Evolutionary conservation across 2,113 vertebrate species (phyloP).

Genomic region (Ptilorrhoa leucosticta): DNA sequence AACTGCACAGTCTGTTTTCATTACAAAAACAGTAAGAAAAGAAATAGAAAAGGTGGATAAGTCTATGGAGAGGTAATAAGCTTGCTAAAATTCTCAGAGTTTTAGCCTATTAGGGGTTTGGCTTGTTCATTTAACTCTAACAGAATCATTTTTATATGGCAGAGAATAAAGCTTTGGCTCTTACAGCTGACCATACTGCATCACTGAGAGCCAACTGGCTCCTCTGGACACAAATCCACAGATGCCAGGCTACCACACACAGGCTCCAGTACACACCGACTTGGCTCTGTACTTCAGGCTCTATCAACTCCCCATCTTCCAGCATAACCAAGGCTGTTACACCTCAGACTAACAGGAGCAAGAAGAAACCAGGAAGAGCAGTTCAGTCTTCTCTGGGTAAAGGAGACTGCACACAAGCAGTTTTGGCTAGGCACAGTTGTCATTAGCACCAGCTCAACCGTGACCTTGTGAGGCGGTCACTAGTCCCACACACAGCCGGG

Average conservation of each 20-base stretch:
- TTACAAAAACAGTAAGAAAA: not conserved
- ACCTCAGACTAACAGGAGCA: not conserved
- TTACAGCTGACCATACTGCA: not conserved
- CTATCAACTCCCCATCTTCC: not conserved
- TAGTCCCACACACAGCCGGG: not conserved
- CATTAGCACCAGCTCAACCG: not conserved
- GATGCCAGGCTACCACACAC: not conserved
- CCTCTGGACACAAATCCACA: not conserved
- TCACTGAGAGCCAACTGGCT: not conserved
- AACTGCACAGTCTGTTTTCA: not conserved
- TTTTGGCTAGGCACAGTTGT: not conserved
- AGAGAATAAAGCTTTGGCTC: not conserved
- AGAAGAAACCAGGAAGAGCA: not conserved
- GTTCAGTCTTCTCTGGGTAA: not conserved
- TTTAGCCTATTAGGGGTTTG: not conserved
- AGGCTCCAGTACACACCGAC: not conserved
- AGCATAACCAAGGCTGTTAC: not conserved
- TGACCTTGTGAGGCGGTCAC: not conserved
- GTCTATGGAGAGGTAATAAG: not conserved
- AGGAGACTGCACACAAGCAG: not conserved
- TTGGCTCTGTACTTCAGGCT: not conserved
- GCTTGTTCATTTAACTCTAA: not conserved
- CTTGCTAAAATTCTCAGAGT: not conserved
- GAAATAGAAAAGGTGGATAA: not conserved
- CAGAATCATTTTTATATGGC: not conserved